phyloP scores from a whole-genome alignment of 1,140 invertebrate species.

The Frieseomelitta varia region DNA sequence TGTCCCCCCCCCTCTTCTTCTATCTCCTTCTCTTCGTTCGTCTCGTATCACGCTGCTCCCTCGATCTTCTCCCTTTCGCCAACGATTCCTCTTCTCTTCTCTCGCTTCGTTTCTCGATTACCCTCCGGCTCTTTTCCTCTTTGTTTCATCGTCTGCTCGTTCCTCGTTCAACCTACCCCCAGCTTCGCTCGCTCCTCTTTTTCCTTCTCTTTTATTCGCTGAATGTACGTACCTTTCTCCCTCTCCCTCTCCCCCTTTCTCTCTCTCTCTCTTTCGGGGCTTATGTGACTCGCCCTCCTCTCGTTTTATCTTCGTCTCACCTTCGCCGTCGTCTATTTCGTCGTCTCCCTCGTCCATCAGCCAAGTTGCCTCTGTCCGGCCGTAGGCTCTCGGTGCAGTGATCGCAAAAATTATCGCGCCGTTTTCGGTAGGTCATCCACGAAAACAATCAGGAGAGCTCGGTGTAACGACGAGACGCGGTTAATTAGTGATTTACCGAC shows the following conservation, averaged over 20 bases:
- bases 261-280: not conserved
- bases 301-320: not conserved
- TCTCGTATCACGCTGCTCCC: not conserved
- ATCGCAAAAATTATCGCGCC: slow-evolving; percentile 71
- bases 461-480: slow-evolving; percentile 56
- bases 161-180: slow-evolving; percentile 22
- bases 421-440: slow-evolving; percentile 44
- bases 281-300: not conserved
- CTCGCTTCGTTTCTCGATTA: slow-evolving; percentile 18
- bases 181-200: not conserved
- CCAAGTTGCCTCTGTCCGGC: slow-evolving; percentile 20
- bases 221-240: slow-evolving; percentile 5
- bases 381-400: slow-evolving; percentile 50
- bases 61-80: slow-evolving; percentile 10
- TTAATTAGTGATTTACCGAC: slow-evolving; percentile 58
- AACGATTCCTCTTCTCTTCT: slow-evolving; percentile 30
- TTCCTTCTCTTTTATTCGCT: not conserved
- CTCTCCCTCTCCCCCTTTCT: too few species aligned
- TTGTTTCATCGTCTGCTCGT: slow-evolving; percentile 26
- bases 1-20: slow-evolving; percentile 15
- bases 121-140: slow-evolving; percentile 38
- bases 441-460: slow-evolving; percentile 56
- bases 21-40: not conserved
- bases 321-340: slow-evolving; percentile 26
- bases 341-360: slow-evolving; percentile 26